A percentile compares a stretch with the other conserved stretches of the same genome.
These are phyloP conservation scores for Amphilophus citrinellus DNA, from an alignment of 2,113 vertebrate genomes.

Conservation along the genomic window DNA sequence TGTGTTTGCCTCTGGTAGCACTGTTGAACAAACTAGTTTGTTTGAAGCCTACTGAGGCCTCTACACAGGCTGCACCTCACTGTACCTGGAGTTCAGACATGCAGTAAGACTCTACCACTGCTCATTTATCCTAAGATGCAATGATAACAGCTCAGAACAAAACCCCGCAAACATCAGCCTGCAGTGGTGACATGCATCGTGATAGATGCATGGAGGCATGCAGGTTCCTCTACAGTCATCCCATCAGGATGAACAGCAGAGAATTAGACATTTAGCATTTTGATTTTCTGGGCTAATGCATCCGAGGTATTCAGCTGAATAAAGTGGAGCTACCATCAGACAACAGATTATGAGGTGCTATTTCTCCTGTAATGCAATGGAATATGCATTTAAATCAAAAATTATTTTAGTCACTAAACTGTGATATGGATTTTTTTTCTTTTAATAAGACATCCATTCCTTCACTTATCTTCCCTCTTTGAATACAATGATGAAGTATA, in stretches of 20 bases:
- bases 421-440: background rate
- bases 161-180: background rate
- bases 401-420: too few species aligned
- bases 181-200: background rate
- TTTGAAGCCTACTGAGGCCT: background rate
- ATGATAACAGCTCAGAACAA: background rate
- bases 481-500: background rate
- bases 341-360: background rate
- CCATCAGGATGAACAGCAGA: background rate
- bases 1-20: background rate
- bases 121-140: slow-evolving; percentile 5
- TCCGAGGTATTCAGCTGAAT: background rate
- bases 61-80: background rate
- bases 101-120: background rate
- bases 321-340: background rate
- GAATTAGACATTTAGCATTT: background rate
- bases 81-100: background rate
- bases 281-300: slow-evolving; percentile 4
- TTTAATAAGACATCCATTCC: too few species aligned
- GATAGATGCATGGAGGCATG: slow-evolving; percentile 25
- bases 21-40: background rate
- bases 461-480: background rate
- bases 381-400: background rate
- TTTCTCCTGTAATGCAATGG: background rate
- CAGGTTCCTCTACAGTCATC: background rate